Percentiles rank a stretch among this genome's conserved stretches.
These are phyloP conservation scores for Siphamia tubifer DNA, from an alignment of 2,113 vertebrate genomes.

Conservation along the genomic window DNA sequence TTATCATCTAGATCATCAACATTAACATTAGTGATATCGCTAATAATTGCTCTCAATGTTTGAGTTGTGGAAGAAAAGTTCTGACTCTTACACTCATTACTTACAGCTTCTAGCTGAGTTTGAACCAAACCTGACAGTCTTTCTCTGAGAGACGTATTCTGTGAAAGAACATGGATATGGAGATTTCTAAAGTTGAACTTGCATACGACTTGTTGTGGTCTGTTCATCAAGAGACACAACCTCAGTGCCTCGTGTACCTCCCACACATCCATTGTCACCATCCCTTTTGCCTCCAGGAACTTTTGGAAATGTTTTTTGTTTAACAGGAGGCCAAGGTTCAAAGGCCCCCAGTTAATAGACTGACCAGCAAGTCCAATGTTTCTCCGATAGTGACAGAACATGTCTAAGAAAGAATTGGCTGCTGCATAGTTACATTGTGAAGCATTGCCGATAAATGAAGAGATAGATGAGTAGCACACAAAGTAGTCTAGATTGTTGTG, in stretches of 20 bases:
- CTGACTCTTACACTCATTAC: not conserved
- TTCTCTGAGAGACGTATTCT: slow-evolving; percentile 71
- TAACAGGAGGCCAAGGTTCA: slow-evolving; percentile 83
- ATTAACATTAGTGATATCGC: slow-evolving; percentile 63
- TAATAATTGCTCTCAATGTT: slow-evolving; percentile 73
- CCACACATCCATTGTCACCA: slow-evolving; percentile 77
- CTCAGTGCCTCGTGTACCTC: slow-evolving; percentile 82
- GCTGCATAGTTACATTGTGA: slow-evolving; percentile 86
- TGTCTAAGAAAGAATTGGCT: slow-evolving; percentile 86
- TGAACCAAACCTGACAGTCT: slow-evolving; percentile 71
- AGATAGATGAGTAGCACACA: slow-evolving; percentile 87
- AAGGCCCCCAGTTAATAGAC: slow-evolving; percentile 86
- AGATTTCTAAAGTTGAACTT: slow-evolving; percentile 83
- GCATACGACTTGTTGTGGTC: slow-evolving; percentile 79
- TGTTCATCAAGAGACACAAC: slow-evolving; percentile 77
- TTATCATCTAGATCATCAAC: slow-evolving; percentile 74
- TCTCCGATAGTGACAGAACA: slow-evolving; percentile 85
- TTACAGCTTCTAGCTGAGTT: slow-evolving; percentile 56
- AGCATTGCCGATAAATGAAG: slow-evolving; percentile 84
- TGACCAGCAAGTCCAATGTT: slow-evolving; percentile 83
- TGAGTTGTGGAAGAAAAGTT: slow-evolving; percentile 58
- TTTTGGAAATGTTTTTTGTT: slow-evolving; percentile 79
- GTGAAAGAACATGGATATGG: slow-evolving; percentile 62
- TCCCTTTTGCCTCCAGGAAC: slow-evolving; percentile 81
- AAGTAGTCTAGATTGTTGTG: slow-evolving; percentile 84